Percentiles rank a stretch among this genome's conserved stretches.
Evolutionary conservation across 30 jellyfish, hydroid and myxozoan genomes (phyloP).

Genomic region (Phacellophora camtschatica): DNA sequence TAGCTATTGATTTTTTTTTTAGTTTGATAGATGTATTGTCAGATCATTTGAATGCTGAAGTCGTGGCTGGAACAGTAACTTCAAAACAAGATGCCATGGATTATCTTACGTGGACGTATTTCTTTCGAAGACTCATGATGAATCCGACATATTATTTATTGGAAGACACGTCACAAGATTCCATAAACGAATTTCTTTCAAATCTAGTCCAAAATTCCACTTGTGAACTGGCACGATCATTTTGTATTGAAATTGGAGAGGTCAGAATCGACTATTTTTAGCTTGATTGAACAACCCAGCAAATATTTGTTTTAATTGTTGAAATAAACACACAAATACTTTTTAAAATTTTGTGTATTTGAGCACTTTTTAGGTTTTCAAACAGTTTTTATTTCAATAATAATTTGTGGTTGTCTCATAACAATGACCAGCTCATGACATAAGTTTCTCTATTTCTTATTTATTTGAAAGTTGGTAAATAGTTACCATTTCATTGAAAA

Average conservation of each 20-base stretch:
- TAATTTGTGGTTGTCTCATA: too few species aligned
- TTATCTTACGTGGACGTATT: slow-evolving; percentile 93
- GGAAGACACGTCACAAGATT: slow-evolving; percentile 66
- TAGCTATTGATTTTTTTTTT: neutral
- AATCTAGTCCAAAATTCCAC: slow-evolving; percentile 65
- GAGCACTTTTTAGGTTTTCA: too few species aligned
- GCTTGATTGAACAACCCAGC: too few species aligned
- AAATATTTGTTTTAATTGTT: too few species aligned
- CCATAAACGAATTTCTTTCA: slow-evolving; percentile 76
- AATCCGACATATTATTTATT: slow-evolving; percentile 93
- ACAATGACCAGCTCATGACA: too few species aligned
- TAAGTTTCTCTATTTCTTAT: too few species aligned
- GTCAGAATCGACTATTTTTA: slow-evolving; percentile 5
- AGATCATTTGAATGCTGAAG: slow-evolving; percentile 99
- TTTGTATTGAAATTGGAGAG: slow-evolving; percentile 81
- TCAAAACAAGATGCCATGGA: slow-evolving; percentile 97
- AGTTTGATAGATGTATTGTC: slow-evolving; percentile 91
- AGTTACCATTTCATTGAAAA: too few species aligned
- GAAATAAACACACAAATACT: too few species aligned
- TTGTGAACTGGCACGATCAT: slow-evolving; percentile 83
- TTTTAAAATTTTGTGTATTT: too few species aligned
- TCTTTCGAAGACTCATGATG: slow-evolving; percentile 86
- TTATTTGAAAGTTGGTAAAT: too few species aligned
- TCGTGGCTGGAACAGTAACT: slow-evolving; percentile 96
- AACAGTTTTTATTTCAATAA: too few species aligned